Evolutionary conservation across 2,113 vertebrate genomes (phyloP).

Genomic region (Vidua macroura): DNA sequence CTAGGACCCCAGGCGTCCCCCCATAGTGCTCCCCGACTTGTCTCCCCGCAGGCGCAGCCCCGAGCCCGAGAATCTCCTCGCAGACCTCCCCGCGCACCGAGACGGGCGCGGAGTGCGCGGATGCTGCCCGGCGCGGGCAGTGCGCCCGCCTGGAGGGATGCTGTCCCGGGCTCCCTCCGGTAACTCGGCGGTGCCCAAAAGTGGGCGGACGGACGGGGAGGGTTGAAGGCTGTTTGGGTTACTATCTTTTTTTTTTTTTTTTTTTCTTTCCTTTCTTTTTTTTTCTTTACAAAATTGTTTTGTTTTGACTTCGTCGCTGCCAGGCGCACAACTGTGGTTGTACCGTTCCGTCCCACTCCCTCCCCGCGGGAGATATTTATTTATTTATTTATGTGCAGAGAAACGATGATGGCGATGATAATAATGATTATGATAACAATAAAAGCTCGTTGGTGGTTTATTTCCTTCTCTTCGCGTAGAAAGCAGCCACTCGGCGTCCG

Average conservation of each 20-base stretch:
- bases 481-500: neutral
- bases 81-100: neutral
- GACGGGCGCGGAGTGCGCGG: neutral
- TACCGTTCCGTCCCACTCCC: neutral
- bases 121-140: neutral
- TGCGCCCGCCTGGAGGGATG: neutral
- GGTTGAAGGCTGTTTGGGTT: neutral
- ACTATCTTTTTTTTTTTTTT: neutral
- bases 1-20: neutral
- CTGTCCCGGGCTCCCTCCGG: neutral
- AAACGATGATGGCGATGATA: constrained; percentile 55
- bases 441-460: constrained; percentile 52
- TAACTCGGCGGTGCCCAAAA: neutral
- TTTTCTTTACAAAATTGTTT: neutral
- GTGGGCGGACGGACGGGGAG: neutral
- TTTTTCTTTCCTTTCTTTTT: too few species aligned
- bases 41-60: neutral
- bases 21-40: neutral
- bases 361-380: constrained; percentile 89
- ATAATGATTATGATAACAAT: constrained; percentile 15
- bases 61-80: neutral
- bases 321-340: neutral
- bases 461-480: neutral
- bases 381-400: constrained; percentile 93
- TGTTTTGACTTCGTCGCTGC: neutral